Evolutionary conservation across 92 coral and sea anemone species (phyloP), one percentile per base, ranked within the genome.

Genomic region (Zoanthus sociatus): DNA sequence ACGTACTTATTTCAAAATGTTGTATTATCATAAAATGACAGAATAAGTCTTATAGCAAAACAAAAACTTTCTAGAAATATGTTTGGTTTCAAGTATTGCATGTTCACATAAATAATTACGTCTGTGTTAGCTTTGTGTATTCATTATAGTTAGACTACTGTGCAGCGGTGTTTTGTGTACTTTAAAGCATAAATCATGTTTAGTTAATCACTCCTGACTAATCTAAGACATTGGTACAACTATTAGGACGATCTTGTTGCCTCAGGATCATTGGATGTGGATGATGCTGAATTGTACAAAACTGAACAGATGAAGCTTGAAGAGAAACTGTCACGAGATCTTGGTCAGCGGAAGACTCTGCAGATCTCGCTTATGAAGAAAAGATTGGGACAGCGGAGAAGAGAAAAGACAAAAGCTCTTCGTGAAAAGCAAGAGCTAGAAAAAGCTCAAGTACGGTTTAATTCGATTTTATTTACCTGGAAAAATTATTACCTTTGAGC

Each of bases 361-460:
- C 99, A 93, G 91, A 78, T 92, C 26, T 92, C 99, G 0, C 76
- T 94, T 16, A 69, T 97, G 83, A 97, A 92, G 83, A 94, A 89
- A n/a, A 93, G 92, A 76, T 91, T 97, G n/a, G 99, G 93, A 16
- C 90, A 94, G 86, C 93, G 98, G 79, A 97, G 91, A 89, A 90
- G 76, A 15, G 95, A 95, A 45, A 89, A 78, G 79, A 69, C 92
- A 92, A 93, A 89, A 64, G 83, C 88, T 76, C 88, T 97, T 20
- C 89, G 92, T 73, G 94, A 95, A 66, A 88, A 89, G 78, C 98
- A 97, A 53, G 97, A 97, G 82, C 77, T 94, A 12, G 98, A 97
- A 76, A 95, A 95, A 73, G 99, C 99, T 14, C 92, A 93, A 95
- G 99, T 97, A 87, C 45, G 5, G 55, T 50, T 50, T 50, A 88